Evolutionary conservation across 2,888 invertebrate species (phyloP), one percentile per base, ranked within the genome.

Genomic region (Parnassius mnemosyne): DNA sequence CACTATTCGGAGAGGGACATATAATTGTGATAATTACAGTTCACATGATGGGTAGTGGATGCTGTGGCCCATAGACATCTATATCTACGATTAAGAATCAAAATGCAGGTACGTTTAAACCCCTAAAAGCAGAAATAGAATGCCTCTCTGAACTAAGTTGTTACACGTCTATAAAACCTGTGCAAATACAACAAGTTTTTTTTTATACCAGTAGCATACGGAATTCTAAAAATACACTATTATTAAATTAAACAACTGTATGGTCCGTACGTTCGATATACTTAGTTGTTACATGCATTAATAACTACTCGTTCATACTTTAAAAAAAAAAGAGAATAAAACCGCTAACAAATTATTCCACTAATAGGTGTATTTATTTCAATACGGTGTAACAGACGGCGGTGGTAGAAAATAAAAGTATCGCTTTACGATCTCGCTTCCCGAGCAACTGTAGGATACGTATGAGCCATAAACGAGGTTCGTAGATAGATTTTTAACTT

Each of bases 291-390:
- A 10, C 46, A 44, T 11, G 43, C 13, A 55, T 51, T 50, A 55
- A 55, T 61, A 61, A 56, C 56, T 20, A 43, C 46, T 52, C 5
- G 57, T 54, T 42, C 13, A 34, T 55, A 12, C 44, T 57, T 9
- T 25, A 43, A 13, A 43, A 25, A 34, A n/a, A n/a, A 12, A 53
- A 49, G 58, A 55, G 58, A 13, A 13, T 25, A 56, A 51, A 56
- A 49, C 53, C 42, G 7, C 46, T 51, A 41, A 59, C 63, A 63
- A 63, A 63, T 59, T 51, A 55, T 41, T 63, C 47, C 12, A 42
- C 55, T 59, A 63, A 59, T 63, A 59, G 59, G 46, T 43, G 54
- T 46, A 63, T 55, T 60, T 53, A 60, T 46, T 59, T 51, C 61
- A 49, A 56, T 53, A 54, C 57, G 55, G 61, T 65, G 61, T 65